Conservation (phyloP, 2,113 vertebrate genomes). For the Pygoscelis antarcticus region DNA sequence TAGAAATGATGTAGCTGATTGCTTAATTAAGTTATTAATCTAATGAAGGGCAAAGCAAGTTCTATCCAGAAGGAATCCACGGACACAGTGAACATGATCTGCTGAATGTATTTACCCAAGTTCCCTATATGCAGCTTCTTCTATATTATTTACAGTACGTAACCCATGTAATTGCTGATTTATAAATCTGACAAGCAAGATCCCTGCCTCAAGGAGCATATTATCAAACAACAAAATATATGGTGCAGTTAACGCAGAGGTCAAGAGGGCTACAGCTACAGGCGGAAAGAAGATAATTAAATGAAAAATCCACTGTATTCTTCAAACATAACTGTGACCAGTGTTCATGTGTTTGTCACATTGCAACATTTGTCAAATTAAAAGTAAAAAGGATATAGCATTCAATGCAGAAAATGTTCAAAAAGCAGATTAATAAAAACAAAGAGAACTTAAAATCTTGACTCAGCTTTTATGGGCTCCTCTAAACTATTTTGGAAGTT, state of each 20-base stretch:
- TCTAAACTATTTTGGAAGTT: neutral
- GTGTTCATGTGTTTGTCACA: neutral
- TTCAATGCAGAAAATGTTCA: neutral
- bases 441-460: neutral
- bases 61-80: neutral
- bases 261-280: neutral
- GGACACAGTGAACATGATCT: neutral
- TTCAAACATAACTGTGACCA: neutral
- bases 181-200: slow-evolving; percentile 17
- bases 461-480: neutral
- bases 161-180: neutral
- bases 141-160: neutral
- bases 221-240: neutral
- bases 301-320: neutral
- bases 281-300: neutral
- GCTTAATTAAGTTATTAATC: slow-evolving; percentile 11
- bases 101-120: neutral
- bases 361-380: neutral
- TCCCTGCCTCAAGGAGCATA: slow-evolving; percentile 4
- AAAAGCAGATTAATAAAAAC: neutral
- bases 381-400: neutral
- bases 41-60: neutral
- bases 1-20: neutral
- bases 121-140: neutral
- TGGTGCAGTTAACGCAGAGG: neutral